Evolutionary conservation across 2,113 vertebrate genomes (phyloP).

Genomic region (Lampris incognitus): DNA sequence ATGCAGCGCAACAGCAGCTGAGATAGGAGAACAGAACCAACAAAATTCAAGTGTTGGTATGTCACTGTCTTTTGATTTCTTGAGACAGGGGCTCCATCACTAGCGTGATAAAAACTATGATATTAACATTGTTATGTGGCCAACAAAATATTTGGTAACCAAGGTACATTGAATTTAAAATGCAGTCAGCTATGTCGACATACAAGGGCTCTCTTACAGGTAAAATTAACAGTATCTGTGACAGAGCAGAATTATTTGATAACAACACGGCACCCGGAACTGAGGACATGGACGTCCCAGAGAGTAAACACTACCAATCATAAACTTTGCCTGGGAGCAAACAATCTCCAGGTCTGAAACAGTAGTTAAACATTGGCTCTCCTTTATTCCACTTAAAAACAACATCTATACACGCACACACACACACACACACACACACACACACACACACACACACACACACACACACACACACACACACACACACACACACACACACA

Average conservation of each 20-base stretch:
- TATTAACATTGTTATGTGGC: background rate
- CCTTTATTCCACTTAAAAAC: conserved; percentile 11
- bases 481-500: conserved; percentile 9
- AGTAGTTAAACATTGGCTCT: conserved; percentile 1
- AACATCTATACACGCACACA: background rate
- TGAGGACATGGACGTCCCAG: conserved; percentile 1
- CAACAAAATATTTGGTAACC: conserved; percentile 32
- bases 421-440: conserved; percentile 17
- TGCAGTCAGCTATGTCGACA: conserved; percentile 21
- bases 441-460: conserved; percentile 12
- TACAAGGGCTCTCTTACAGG: conserved; percentile 7
- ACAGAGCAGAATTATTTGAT: conserved; percentile 21
- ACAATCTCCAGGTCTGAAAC: conserved; percentile 12
- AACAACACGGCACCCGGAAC: conserved; percentile 29
- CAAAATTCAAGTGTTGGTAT: conserved; percentile 1
- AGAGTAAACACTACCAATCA: conserved; percentile 21
- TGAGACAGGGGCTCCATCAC: background rate
- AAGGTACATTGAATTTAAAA: conserved; percentile 36
- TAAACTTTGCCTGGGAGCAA: conserved; percentile 11
- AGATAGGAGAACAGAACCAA: conserved; percentile 9
- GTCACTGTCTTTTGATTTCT: background rate
- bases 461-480: conserved; percentile 10
- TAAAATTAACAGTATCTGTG: conserved; percentile 28
- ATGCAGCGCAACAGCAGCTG: conserved; percentile 7
- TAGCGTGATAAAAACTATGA: background rate